phyloP scores from a whole-genome alignment of 2,888 invertebrate genomes.

The Epistrophe eligans region DNA sequence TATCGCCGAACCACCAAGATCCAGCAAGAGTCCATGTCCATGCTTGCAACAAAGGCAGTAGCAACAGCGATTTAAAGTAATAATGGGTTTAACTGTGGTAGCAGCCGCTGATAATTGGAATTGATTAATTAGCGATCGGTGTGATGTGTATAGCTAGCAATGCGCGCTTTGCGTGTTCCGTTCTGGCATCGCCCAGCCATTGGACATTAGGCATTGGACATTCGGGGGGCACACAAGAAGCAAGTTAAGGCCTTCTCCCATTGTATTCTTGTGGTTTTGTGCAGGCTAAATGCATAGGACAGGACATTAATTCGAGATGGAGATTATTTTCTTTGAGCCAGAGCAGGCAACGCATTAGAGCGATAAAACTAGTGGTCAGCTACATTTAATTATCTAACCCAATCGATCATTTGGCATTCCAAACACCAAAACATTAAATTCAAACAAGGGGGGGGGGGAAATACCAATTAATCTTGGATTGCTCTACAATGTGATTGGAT shows the following conservation, averaged over 20 bases:
- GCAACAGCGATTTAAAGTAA: slow-evolving; percentile 63
- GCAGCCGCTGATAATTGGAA: slow-evolving; percentile 75
- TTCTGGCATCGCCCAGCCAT: background rate
- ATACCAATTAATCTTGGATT: slow-evolving; percentile 69
- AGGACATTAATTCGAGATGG: slow-evolving; percentile 44
- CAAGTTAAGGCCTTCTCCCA: slow-evolving; percentile 15
- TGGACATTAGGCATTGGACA: background rate
- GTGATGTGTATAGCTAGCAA: slow-evolving; percentile 60
- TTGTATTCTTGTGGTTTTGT: slow-evolving; percentile 15
- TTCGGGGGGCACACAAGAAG: slow-evolving; percentile 6
- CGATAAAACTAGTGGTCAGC: slow-evolving; percentile 52
- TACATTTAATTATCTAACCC: slow-evolving; percentile 59
- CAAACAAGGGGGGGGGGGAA: slow-evolving; percentile 3
- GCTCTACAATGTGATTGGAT: slow-evolving; percentile 60
- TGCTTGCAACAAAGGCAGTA: slow-evolving; percentile 59
- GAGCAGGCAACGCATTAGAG: slow-evolving; percentile 24
- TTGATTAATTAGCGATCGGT: slow-evolving; percentile 75
- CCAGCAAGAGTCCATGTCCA: background rate
- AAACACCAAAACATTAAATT: background rate
- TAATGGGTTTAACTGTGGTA: slow-evolving; percentile 75
- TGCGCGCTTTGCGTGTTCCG: slow-evolving; percentile 19
- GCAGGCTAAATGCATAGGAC: slow-evolving; percentile 25
- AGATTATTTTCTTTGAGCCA: slow-evolving; percentile 27
- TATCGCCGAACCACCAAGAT: background rate
- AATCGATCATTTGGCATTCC: slow-evolving; percentile 71